phyloP scores from a whole-genome alignment of 2,797 vertebrate species.

The Alfaro cultratus region DNA sequence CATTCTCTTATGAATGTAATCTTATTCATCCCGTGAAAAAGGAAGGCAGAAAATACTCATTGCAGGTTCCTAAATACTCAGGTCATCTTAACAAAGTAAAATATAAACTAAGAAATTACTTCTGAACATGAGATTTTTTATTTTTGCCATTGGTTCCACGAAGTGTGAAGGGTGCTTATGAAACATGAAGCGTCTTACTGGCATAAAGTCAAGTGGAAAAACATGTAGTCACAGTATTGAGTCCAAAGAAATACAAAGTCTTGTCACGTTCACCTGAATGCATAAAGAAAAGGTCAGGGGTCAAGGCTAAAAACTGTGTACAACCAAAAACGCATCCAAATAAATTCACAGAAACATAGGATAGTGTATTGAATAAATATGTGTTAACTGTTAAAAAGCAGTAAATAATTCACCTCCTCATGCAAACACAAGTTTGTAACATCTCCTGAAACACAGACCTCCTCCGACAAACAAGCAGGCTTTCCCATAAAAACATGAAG shows the following conservation, averaged over 20 bases:
- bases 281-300: neutral
- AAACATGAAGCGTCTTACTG: neutral
- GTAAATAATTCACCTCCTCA: neutral
- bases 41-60: neutral
- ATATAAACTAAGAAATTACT: neutral
- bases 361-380: neutral
- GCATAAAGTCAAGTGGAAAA: neutral
- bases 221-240: too few relatives aligned
- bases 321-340: neutral
- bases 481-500: neutral
- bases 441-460: slow-evolving; percentile 4
- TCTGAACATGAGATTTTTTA: neutral
- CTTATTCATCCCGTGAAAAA: neutral
- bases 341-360: neutral
- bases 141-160: neutral
- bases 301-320: neutral
- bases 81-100: neutral
- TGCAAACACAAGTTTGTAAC: slow-evolving; percentile 4
- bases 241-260: neutral
- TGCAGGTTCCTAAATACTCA: neutral
- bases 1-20: neutral
- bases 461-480: neutral
- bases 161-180: neutral
- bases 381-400: neutral
- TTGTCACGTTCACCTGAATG: neutral